Base-by-base conservation (phyloP, 2,888 invertebrate species). In the Caenorhabditis parvicauda region DNA sequence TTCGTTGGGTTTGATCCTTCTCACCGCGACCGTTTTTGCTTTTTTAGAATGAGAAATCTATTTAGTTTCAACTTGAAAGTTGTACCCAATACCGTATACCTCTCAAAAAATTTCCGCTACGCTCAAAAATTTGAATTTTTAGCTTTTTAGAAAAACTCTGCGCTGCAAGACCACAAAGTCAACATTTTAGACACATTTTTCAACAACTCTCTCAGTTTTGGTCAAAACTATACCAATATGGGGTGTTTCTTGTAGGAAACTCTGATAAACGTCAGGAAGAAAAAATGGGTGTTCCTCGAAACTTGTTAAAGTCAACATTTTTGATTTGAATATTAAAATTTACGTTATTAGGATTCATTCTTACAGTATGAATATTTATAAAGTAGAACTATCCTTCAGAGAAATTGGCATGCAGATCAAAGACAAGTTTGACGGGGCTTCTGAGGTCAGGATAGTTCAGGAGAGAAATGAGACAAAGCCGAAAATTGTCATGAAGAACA, bases 401-500 rank as follows among this genome's bases (percentile, higher is more conserved):
- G 68, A 82, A 72, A 81, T 84, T 39, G 84, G 84, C 12, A 76
- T 81, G 52, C 67, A 81, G 3, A 81, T 84, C 57, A 83, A 83
- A 56, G 82, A 83, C 44, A 84, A 84, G 59, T 84, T 84, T 63
- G 84, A 85, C 65, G 82, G 82, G 5, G 84, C 84, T 3, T 83
- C 83, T 0, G 83, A 84, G 63, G 84, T 84, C 14, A 55, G 60
- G 35, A 53, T 65, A 1, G 39, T 58, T 1, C 22, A 53, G n/a
- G 64, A 51, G 3, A 55, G 66, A 7, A 65, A 58, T 2, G 65
- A 67, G 3, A 62, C 59, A 19, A 66, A 68, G 14, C 67, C 75
- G 5, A 50, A 67, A n/a, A 71, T 78, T 37, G 66, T 72, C 27
- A 67, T 75, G 63, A 79, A 77, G 53, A 72, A 78, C 49, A 71